A percentile compares a stretch with the other conserved stretches of the same genome.
Conservation (phyloP, 2,797 vertebrate species). For the Oreochromis mossambicus region DNA sequence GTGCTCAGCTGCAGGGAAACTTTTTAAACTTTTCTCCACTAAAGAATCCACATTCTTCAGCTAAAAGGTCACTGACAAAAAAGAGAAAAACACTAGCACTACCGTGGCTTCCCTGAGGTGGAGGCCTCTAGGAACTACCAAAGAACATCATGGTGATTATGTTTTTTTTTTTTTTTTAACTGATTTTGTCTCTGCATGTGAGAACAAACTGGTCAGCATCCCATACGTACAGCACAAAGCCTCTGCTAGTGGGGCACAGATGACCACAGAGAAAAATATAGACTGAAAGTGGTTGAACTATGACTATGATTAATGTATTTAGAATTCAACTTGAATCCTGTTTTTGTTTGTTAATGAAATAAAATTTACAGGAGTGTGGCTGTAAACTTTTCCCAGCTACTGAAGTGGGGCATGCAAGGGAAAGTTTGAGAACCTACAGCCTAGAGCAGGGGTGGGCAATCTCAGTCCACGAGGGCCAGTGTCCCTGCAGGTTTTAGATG, state of each 20-base stretch:
- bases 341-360: background rate
- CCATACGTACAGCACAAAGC: rapidly evolving
- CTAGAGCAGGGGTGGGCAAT: background rate
- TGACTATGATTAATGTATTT: background rate
- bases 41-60: background rate
- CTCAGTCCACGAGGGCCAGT: too few relatives aligned
- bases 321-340: background rate
- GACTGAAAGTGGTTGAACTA: background rate
- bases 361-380: background rate
- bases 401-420: background rate
- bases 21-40: background rate
- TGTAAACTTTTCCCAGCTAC: background rate
- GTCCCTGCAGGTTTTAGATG: too few relatives aligned
- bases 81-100: background rate
- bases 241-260: background rate
- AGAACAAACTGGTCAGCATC: background rate
- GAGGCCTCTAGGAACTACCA: background rate
- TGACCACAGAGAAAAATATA: background rate
- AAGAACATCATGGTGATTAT: background rate
- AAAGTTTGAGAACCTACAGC: background rate
- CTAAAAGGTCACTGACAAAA: background rate
- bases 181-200: background rate
- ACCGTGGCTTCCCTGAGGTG: background rate
- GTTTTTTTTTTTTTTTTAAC: rapidly evolving
- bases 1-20: background rate